Evolutionary conservation across 2,888 invertebrate genomes (phyloP), one percentile per base, ranked within the genome.

Genomic region (Philereme transversata): DNA sequence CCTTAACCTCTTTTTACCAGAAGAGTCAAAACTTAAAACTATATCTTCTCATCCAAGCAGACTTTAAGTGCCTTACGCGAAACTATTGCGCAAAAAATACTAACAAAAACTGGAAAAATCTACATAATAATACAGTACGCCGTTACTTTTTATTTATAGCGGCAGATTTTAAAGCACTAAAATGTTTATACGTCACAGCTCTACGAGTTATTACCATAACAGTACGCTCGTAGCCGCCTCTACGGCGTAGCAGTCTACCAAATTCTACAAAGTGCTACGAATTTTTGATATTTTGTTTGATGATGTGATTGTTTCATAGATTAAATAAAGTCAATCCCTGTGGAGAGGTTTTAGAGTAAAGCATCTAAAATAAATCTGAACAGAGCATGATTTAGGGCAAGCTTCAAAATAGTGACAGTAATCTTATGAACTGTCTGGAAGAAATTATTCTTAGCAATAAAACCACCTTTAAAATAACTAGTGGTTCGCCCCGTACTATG

Each of bases 131-230:
- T 71, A 72, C 71, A 71, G 52, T 66, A 67, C 62, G 68, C 75
- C 72, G 73, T 80, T 79, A 73, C 57, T 69, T 73, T 47, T 76
- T 74, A 79, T 79, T 78, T 74, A 76, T 72, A 68, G 62, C 57
- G 60, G 65, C 60, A 65, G 67, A 70, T 72, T 72, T 74, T 74
- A 72, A 76, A 77, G 75, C 70, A 68, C 71, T 75, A 64, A 70
- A 74, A 72, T 68, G 71, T 71, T 76, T 73, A 71, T 70, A 72
- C 66, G 70, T 67, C 67, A 72, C 72, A 71, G 70, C 66, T 43
- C 64, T 51, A 62, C 63, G 68, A 77, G 69, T 72, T 78, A 76
- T 73, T 69, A 68, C 66, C 60, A 66, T 51, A 68, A 62, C 58
- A 65, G 60, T 57, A 34, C 40, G 62, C 43, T 61, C 62, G 65